These are phyloP conservation scores for Pardalotus punctatus DNA, from an alignment of 2,113 vertebrate species.

Conservation along the genomic window DNA sequence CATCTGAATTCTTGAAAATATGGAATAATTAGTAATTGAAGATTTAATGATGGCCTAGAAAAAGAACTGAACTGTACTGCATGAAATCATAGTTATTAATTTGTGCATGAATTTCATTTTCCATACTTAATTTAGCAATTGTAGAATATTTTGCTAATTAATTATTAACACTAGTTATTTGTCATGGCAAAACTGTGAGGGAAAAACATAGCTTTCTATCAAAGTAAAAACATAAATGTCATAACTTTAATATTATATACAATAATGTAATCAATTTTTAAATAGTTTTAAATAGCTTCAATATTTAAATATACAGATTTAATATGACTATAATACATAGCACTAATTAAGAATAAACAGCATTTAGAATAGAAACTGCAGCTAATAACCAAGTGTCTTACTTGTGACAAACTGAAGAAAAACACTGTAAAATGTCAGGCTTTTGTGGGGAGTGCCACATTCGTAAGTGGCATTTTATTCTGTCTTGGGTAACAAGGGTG, in stretches of 20 bases:
- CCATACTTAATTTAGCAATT: slow-evolving; percentile 47
- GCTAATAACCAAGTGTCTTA: neutral
- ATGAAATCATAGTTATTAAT: slow-evolving; percentile 58
- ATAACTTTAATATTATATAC: slow-evolving; percentile 1
- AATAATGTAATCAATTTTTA: slow-evolving; percentile 30
- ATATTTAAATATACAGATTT: neutral
- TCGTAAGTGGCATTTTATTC: neutral
- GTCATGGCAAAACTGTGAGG: slow-evolving; percentile 7
- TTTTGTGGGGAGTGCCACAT: neutral
- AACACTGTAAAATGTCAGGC: neutral
- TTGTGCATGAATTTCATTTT: neutral
- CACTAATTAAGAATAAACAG: neutral
- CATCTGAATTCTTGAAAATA: slow-evolving; percentile 46
- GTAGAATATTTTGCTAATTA: slow-evolving; percentile 57
- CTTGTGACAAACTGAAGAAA: neutral
- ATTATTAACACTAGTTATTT: slow-evolving; percentile 53
- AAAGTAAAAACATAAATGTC: slow-evolving; percentile 9
- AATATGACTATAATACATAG: neutral
- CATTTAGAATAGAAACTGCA: neutral
- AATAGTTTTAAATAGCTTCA: slow-evolving; percentile 11
- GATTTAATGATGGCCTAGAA: slow-evolving; percentile 55
- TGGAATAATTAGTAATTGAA: slow-evolving; percentile 50
- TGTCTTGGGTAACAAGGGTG: neutral
- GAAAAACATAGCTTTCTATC: slow-evolving; percentile 19
- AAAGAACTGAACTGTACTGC: slow-evolving; percentile 28